A percentile compares a stretch with the other conserved stretches of the same genome.
Evolutionary conservation across 2,797 vertebrate species (phyloP).

Genomic region (Toxotes lorentzi): DNA sequence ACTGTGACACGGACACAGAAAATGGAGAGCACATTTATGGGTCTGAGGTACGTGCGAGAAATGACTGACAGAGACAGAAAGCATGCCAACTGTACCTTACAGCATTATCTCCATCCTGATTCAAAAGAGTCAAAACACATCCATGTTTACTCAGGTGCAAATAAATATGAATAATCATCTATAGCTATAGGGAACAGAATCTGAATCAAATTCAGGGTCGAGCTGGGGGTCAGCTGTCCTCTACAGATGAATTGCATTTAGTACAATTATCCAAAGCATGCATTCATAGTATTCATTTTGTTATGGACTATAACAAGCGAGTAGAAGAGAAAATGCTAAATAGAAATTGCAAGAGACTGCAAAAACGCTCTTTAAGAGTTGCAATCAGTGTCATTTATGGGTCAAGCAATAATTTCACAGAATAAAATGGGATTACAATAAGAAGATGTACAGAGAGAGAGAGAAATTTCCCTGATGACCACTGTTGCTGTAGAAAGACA

Average conservation of each 20-base stretch:
- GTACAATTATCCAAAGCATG: neutral
- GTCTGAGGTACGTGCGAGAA: neutral
- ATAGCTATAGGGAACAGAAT: neutral
- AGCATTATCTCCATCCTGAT: neutral
- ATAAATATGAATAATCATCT: slow-evolving; percentile 3
- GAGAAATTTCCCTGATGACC: neutral
- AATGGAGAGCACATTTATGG: slow-evolving; percentile 22
- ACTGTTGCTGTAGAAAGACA: neutral
- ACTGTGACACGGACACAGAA: slow-evolving; percentile 18
- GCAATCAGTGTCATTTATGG: slow-evolving; percentile 15
- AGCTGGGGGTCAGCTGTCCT: neutral
- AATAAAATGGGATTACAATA: neutral
- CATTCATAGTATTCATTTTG: neutral
- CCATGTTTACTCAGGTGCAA: neutral
- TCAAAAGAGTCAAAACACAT: neutral
- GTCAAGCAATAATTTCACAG: slow-evolving; percentile 10
- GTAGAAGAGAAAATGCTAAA: neutral
- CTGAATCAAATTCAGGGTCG: neutral
- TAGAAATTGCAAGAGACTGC: neutral
- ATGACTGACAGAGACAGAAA: neutral
- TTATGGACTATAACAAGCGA: slow-evolving; percentile 1
- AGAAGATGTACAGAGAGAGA: neutral
- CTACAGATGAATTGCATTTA: slow-evolving; percentile 6
- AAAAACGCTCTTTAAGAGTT: neutral
- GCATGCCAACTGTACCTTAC: neutral